Evolutionary conservation across 2,888 invertebrate species (phyloP), one percentile per base, ranked within the genome.

Genomic region (Sthenelais limicola): DNA sequence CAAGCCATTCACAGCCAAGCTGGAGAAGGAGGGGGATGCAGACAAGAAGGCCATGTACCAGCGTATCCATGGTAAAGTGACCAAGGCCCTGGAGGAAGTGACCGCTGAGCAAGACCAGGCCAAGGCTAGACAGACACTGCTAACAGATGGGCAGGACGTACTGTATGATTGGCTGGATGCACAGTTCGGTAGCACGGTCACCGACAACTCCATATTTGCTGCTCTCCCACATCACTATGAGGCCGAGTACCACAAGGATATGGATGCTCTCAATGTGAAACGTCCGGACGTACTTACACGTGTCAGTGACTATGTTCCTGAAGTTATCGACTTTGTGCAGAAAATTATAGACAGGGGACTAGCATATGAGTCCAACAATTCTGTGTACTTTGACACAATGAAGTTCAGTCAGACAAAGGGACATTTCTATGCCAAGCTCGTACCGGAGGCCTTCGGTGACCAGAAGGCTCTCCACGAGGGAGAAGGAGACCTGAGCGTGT

Each of bases 301-400:
- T 85, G 99, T 99, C 38, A 98, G 97, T 86, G 99, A 99, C 91
- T 99, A 98, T 88, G 92, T 99, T 73, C 97, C 98, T 12, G 96
- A 99, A 90, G 98, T 98, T 79, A 90, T 98, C 33, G 90, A 89
- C 26, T 99, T 93, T 87, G 95, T 98, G 76, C 89, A 96, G 87
- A 93, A 93, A 86, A 98, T 99, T 76, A 94, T 99, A 79, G 90
- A 90, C 3, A 98, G 98, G 90, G 90, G 89, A 35, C 90, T 87
- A 80, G 91, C 87, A 82, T 95, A 90, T 78, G 95, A 93, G 85
- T 94, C 96, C 30, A 95, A 96, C 87, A 95, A 95, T 18, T 98
- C 98, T 0, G 96, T 99, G 0, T 99, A 99, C 88, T 99, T 99
- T 87, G 96, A 97, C 90, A 98, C 98, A 0, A 90, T 90, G 74